Conservation (phyloP, 53 echinoderm and acorn worm species). For the Astropecten irregularis region DNA sequence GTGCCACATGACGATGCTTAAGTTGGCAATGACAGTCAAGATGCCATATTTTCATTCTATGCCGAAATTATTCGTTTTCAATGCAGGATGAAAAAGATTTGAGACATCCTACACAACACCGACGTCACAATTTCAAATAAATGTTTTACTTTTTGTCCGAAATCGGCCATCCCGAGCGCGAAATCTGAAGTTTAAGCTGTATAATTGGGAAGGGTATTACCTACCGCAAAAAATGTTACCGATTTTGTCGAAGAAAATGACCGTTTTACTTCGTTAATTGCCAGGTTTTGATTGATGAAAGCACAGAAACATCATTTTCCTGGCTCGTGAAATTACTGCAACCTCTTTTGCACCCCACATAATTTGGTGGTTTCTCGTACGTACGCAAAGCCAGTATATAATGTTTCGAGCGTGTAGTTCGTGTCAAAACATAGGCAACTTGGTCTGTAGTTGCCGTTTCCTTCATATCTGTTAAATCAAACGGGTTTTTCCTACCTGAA, state of each 20-base stretch:
- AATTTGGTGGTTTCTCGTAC: constrained; percentile 52
- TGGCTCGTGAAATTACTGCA: not conserved
- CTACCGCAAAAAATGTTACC: not conserved
- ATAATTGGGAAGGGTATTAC: not conserved
- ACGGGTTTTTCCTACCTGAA: no score
- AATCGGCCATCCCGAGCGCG: not conserved
- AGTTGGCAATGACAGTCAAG: not conserved
- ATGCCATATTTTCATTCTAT: constrained; percentile 12
- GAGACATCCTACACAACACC: not conserved
- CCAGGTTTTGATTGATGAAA: constrained; percentile 5
- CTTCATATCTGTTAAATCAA: not conserved
- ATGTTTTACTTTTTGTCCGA: not conserved
- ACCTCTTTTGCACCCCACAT: not conserved
- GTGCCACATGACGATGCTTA: constrained; percentile 2
- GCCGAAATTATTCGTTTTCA: not conserved
- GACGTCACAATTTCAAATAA: constrained; percentile 8
- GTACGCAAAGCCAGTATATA: constrained; percentile 31
- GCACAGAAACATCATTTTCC: not conserved
- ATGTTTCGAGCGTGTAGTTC: not conserved
- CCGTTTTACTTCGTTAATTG: not conserved
- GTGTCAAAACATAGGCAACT: not conserved
- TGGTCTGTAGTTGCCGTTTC: no score
- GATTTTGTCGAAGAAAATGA: not conserved
- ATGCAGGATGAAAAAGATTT: not conserved
- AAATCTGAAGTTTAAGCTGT: not conserved